These are phyloP conservation scores for Catharus minimus DNA, from an alignment of 2,113 vertebrate genomes.

Conservation along the genomic window DNA sequence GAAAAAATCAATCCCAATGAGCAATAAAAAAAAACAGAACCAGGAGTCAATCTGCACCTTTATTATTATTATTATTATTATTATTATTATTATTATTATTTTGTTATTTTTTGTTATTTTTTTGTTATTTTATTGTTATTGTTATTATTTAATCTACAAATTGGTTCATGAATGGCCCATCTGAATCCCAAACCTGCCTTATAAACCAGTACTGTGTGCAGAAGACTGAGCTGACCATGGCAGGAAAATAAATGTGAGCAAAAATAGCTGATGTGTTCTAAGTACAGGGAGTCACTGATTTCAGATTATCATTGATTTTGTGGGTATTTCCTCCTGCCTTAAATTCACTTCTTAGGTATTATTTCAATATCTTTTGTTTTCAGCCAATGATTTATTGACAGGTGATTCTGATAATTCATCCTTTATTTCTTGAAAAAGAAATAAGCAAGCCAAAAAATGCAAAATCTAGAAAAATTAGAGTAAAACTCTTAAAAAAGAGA, in stretches of 20 bases:
- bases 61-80: background rate
- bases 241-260: background rate
- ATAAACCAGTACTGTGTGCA: background rate
- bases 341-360: background rate
- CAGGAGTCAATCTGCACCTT: background rate
- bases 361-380: background rate
- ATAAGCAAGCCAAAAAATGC: background rate
- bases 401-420: background rate
- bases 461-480: background rate
- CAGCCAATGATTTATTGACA: background rate
- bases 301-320: background rate
- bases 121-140: too few relatives aligned
- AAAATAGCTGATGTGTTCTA: background rate
- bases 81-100: background rate
- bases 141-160: background rate
- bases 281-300: background rate
- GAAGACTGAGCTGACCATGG: background rate
- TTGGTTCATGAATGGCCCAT: background rate
- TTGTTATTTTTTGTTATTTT: too few relatives aligned
- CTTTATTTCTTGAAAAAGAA: background rate
- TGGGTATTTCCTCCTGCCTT: background rate
- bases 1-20: background rate
- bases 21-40: background rate
- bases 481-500: background rate
- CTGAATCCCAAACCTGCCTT: background rate